Evolutionary conservation across 1,140 invertebrate genomes (phyloP), one percentile per base, ranked within the genome.

Genomic region (Hyles vespertilio): DNA sequence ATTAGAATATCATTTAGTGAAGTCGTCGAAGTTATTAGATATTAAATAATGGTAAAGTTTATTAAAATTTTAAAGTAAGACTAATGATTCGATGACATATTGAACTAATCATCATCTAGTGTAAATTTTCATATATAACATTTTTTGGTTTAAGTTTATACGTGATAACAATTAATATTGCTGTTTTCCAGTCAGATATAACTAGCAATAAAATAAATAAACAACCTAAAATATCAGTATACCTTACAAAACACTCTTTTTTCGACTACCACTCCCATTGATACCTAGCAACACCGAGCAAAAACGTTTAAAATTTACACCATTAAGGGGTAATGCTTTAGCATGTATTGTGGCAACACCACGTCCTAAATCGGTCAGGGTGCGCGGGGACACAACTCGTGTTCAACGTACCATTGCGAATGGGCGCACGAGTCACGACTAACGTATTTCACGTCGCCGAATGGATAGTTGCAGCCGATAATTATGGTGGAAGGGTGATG

Each of bases 401-500:
- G 58, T 11, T 63, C 55, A 67, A 71, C 65, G 65, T 61, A 44
- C 56, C 65, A 57, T 60, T 45, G 61, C 64, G 63, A 66, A 67
- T 63, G 57, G 40, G 43, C 56, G 61, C 33, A 52, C 22, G 22
- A 22, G 59, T 60, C 59, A 60, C 52, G 59, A 36, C 59, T 65
- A 60, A 69, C 60, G 43, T 66, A 65, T 63, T 53, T 61, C 60
- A 69, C 51, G 55, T 51, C 57, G 44, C 46, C 36, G 12, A 60
- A 60, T 60, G 52, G 46, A 60, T 56, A 48, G 59, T 51, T 46
- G 33, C 45, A 56, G 44, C 52, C 51, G 56, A 50, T 65, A 56
- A 56, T 63, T 56, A 63, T 32, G 56, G 43, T 36, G 12, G 22
- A 22, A 22, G 22, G 22, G n/a, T 43, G 48, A 51, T 7, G 7